These are phyloP conservation scores for Ptychodera flava DNA, from an alignment of 35 echinoderm and acorn worm genomes.

Conservation along the genomic window DNA sequence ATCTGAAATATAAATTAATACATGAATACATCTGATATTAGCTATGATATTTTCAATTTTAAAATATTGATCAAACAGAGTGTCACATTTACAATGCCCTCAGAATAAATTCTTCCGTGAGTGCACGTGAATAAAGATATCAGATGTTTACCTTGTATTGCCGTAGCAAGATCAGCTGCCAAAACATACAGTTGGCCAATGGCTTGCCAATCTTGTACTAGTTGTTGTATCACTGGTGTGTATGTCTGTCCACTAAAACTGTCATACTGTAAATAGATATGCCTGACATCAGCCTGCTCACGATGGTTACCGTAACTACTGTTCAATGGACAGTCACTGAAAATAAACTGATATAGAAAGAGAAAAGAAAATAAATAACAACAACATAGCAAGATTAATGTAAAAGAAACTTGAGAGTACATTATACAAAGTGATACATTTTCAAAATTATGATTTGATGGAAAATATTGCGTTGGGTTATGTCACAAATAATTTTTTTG, in stretches of 20 bases:
- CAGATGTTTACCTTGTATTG: conserved; percentile 33
- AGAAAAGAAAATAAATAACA: not conserved
- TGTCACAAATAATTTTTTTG: conserved; percentile 8
- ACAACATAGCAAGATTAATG: not conserved
- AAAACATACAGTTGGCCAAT: conserved; percentile 75
- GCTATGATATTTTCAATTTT: not conserved
- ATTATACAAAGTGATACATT: not conserved
- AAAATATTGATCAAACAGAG: not conserved
- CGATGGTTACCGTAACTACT: conserved; percentile 73
- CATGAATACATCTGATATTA: not conserved
- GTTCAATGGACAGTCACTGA: conserved; percentile 81
- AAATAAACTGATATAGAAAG: conserved; percentile 54
- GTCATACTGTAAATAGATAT: conserved; percentile 70
- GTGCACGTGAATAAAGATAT: not conserved
- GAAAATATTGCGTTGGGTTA: not conserved
- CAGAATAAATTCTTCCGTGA: not conserved
- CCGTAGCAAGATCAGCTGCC: conserved; percentile 48
- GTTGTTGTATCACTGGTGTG: conserved; percentile 47
- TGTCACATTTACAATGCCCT: not conserved
- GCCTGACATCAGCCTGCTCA: conserved; percentile 59
- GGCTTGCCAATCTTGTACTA: conserved; percentile 81
- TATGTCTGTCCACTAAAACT: conserved; percentile 8
- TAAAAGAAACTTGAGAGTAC: not conserved
- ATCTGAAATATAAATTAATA: not conserved
- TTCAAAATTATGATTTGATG: not conserved